A percentile compares a stretch with the other conserved stretches of the same genome.
These are phyloP conservation scores for Cyprinodon variegatus DNA, from an alignment of 2,113 vertebrate species.

Conservation along the genomic window DNA sequence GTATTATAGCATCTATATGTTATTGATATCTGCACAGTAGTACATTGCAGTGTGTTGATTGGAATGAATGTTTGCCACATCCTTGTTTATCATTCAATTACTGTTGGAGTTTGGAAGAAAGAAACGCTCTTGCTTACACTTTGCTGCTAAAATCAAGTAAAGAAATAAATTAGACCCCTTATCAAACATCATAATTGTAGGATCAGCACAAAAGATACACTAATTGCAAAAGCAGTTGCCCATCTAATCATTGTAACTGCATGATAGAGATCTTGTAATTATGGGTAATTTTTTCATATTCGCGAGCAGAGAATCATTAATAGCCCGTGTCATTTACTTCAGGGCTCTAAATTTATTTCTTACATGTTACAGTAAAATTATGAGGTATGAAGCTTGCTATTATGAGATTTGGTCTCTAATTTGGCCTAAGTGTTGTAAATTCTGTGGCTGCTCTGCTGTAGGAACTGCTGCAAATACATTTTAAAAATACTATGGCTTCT, in stretches of 20 bases:
- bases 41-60: not conserved
- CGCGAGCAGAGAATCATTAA: slow-evolving; percentile 10
- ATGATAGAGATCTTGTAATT: slow-evolving; percentile 19
- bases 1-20: not conserved
- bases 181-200: slow-evolving; percentile 10
- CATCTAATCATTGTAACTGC: slow-evolving; percentile 29
- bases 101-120: not conserved
- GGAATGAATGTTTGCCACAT: not conserved
- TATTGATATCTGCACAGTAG: not conserved
- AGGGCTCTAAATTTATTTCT: not conserved
- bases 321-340: not conserved
- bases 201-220: slow-evolving; percentile 3
- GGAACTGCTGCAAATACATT: not conserved
- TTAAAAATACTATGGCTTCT: not conserved
- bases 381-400: not conserved
- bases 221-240: slow-evolving; percentile 22
- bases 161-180: not conserved
- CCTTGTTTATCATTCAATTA: not conserved
- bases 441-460: not conserved
- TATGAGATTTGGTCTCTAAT: not conserved
- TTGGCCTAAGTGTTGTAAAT: not conserved
- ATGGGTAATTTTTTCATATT: slow-evolving; percentile 4
- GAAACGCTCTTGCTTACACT: not conserved
- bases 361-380: not conserved
- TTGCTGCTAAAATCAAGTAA: not conserved